A percentile compares a stretch with the other conserved stretches of the same genome.
Conservation (phyloP, 2,113 vertebrate species). For the Emydura subglobosa region DNA sequence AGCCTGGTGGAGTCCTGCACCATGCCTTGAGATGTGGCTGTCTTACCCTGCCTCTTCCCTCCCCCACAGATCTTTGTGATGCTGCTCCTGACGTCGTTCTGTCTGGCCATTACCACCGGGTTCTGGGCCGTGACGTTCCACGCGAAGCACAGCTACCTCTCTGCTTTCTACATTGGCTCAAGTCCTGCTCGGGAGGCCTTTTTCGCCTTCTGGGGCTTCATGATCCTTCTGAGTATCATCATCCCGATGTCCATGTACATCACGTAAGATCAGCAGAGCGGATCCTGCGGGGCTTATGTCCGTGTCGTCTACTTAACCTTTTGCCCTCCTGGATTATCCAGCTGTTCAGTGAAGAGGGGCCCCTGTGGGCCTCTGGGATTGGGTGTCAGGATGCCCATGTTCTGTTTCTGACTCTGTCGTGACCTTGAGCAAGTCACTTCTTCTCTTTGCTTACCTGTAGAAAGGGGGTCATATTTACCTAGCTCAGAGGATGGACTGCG, state of each 20-base stretch:
- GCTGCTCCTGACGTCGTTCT: not conserved
- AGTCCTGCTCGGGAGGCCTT: conserved; percentile 81
- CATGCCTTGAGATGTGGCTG: accelerated
- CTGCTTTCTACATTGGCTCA: not conserved
- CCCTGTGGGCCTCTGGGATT: not conserved
- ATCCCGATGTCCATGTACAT: conserved; percentile 94
- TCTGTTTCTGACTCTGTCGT: not conserved
- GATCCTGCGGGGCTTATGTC: not conserved
- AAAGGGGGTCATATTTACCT: not conserved
- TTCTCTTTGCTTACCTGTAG: accelerated
- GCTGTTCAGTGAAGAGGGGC: not conserved
- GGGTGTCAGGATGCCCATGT: not conserved
- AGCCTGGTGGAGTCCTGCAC: not conserved
- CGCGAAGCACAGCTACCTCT: conserved; percentile 70
- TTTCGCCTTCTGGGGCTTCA: conserved; percentile 89
- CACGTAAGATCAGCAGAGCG: conserved; percentile 76
- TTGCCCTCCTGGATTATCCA: too few species aligned
- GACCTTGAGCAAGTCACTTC: not conserved
- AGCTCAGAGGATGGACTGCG: not conserved
- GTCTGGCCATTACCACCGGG: conserved; percentile 54
- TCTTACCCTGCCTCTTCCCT: not conserved
- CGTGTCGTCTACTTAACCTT: not conserved
- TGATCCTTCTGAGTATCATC: conserved; percentile 89
- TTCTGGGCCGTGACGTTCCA: conserved; percentile 50
- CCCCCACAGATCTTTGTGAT: conserved; percentile 72